Percentiles rank a stretch among this genome's conserved stretches.
Evolutionary conservation across 1,140 invertebrate genomes (phyloP).

Genomic region (Steinernema khuongi): DNA sequence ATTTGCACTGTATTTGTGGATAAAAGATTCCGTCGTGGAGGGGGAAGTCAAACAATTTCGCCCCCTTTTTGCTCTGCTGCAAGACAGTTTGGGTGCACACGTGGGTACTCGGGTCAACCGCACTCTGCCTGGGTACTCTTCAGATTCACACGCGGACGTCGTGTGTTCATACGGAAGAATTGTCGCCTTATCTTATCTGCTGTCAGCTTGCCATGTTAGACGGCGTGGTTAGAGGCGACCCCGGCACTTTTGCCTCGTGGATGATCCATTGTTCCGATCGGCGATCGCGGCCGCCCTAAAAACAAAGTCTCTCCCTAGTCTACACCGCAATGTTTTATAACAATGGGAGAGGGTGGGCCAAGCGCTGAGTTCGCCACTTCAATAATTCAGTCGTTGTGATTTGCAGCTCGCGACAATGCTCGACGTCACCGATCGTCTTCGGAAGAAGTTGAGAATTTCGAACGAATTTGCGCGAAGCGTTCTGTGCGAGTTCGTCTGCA

Average conservation of each 20-base stretch:
- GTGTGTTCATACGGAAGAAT: neutral
- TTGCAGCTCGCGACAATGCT: neutral
- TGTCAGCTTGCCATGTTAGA: conserved; percentile 9
- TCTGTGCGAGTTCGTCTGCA: conserved; percentile 35
- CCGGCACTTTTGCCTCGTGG: neutral
- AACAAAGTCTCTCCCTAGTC: neutral
- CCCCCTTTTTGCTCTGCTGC: neutral
- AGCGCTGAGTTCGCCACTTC: neutral
- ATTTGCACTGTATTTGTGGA: neutral
- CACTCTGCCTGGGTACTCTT: conserved; percentile 6
- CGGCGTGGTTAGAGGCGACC: neutral
- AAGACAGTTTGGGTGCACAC: conserved; percentile 4
- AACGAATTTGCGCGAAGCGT: conserved; percentile 31
- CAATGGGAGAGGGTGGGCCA: neutral
- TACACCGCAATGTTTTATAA: neutral
- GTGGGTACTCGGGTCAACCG: neutral
- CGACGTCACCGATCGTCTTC: conserved; percentile 24
- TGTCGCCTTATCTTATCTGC: conserved; percentile 3
- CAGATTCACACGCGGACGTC: neutral
- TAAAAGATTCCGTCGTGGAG: too few species aligned
- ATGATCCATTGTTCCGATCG: neutral
- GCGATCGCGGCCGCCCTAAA: neutral
- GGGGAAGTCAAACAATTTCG: neutral
- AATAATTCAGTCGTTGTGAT: neutral
- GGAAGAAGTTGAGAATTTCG: conserved; percentile 22